Evolutionary conservation across 2,888 invertebrate species (phyloP), one percentile per base, ranked within the genome.

Genomic region (Ennomos erosarius): DNA sequence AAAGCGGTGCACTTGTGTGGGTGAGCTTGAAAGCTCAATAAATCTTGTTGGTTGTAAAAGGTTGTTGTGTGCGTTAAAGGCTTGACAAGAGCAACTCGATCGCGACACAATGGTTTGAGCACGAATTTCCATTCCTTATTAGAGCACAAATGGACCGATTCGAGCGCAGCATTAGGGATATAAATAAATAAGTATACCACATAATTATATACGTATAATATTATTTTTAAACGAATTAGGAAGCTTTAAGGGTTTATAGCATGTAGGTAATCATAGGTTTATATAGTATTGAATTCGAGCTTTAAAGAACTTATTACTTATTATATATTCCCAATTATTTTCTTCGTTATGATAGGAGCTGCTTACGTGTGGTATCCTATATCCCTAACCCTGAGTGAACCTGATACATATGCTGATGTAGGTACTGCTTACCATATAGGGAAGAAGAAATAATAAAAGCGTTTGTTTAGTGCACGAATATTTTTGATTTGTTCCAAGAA

Each of bases 21-120:
- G 85, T 85, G 79, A 79, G 81, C 78, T 85, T 80, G 79, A 84
- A 85, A 85, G 87, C 84, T 83, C 85, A 26, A 87, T 87, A 87
- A 88, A 88, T 88, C 86, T 81, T 75, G 68, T 68, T 68, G 65
- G 69, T 68, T 68, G 70, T 74, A 73, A 65, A 64, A 70, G 69
- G 63, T 59, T 74, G 71, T 73, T 75, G 82, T 79, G 86, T 79
- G 78, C 68, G 79, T 73, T 59, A 59, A 76, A 76, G 69, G 69
- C 76, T 72, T 78, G 75, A 79, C 80, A 81, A 78, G 74, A 75
- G 73, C 74, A 70, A 73, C 71, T 74, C 73, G 78, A 76, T 75
- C 79, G 81, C 80, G 81, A 85, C 80, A 87, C 86, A 86, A 87
- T 86, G 77, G 72, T 71, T 70, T 71, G 75, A 70, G 73, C 75